phyloP scores from a whole-genome alignment of 2,797 vertebrate genomes.

The Staurois parvus region DNA sequence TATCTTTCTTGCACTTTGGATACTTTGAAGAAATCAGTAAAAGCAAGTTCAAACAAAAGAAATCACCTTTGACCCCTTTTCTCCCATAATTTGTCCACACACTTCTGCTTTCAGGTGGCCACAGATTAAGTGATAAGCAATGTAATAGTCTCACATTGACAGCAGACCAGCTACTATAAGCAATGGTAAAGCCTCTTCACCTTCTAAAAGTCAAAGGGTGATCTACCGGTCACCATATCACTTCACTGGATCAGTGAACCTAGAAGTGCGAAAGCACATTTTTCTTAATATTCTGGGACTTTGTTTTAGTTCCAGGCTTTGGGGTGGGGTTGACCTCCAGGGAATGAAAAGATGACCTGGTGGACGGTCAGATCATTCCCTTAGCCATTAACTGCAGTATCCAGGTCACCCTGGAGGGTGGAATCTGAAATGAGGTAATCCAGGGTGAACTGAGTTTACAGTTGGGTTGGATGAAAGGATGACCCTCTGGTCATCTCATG shows the following conservation, averaged over 20 bases:
- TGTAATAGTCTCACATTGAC: neutral
- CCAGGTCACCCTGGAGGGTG: neutral
- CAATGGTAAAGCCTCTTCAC: neutral
- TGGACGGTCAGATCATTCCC: neutral
- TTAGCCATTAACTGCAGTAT: neutral
- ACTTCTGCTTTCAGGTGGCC: neutral
- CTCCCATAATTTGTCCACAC: neutral
- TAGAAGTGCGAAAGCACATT: neutral
- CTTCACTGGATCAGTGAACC: neutral
- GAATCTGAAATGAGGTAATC: conserved; percentile 6
- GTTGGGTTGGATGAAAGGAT: neutral
- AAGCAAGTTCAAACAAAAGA: no score
- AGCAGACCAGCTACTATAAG: neutral
- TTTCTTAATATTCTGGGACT: neutral
- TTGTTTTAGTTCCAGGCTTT: neutral
- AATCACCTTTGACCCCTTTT: no score
- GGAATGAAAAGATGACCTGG: neutral
- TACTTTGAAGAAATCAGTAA: no score
- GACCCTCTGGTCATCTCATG: neutral
- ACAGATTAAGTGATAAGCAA: neutral
- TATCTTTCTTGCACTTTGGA: no score
- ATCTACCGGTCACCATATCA: neutral
- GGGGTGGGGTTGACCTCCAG: neutral
- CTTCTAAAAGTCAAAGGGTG: conserved; percentile 1
- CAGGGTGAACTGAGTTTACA: neutral